Conservation (phyloP, 2,113 vertebrate species). For the Alouatta palliata region DNA sequence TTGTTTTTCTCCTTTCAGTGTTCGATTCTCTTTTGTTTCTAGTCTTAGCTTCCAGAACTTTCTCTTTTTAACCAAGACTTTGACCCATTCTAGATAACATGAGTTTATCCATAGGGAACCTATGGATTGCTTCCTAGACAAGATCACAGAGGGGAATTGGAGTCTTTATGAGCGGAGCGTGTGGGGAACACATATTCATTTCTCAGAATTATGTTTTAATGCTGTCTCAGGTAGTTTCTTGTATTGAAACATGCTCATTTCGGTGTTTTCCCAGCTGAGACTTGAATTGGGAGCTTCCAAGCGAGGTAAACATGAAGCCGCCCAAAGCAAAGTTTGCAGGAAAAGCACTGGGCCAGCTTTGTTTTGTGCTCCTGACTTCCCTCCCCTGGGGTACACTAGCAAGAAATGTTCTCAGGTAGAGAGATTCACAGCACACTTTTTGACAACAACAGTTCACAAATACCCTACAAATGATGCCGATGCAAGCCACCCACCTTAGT, state of each 20-base stretch:
- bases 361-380: not conserved
- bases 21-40: constrained; percentile 39
- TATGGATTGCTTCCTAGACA: not conserved
- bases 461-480: not conserved
- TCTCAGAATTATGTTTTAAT: constrained; percentile 39
- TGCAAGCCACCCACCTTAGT: not conserved
- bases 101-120: not conserved
- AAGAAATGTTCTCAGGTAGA: constrained; percentile 40
- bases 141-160: not conserved
- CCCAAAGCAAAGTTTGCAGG: constrained; percentile 36
- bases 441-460: constrained; percentile 32
- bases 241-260: not conserved
- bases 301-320: constrained; percentile 11
- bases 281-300: constrained; percentile 58
- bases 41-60: constrained; percentile 36
- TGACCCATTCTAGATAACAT: not conserved
- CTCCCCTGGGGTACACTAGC: not conserved
- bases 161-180: not conserved
- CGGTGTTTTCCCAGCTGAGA: constrained; percentile 59
- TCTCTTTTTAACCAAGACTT: constrained; percentile 38
- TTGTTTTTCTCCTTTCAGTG: constrained; percentile 43
- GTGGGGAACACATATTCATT: not conserved
- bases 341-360: not conserved
- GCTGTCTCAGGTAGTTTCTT: not conserved
- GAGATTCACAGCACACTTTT: constrained; percentile 6